Evolutionary conservation across 30 jellyfish, hydroid and myxozoan species (phyloP).

Genomic region (Phacellophora camtschatica): DNA sequence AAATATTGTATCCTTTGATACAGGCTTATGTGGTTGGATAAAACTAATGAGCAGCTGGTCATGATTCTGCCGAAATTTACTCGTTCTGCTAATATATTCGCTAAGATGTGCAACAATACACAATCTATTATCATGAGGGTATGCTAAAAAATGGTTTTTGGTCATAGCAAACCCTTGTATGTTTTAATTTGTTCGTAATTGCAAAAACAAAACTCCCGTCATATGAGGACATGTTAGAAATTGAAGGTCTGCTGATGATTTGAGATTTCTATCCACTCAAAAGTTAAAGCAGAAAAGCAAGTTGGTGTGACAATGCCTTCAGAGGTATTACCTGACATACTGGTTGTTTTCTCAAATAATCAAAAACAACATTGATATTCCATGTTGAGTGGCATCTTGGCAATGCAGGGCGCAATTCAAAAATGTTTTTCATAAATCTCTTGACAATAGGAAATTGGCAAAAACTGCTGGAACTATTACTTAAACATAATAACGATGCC

Average conservation of each 20-base stretch:
- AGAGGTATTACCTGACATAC: not conserved
- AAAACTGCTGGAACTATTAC: not conserved
- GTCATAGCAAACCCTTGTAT: constrained; percentile 23
- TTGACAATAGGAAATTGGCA: not conserved
- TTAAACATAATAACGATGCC: not conserved
- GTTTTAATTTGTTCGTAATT: constrained; percentile 14
- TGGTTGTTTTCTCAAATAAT: not conserved
- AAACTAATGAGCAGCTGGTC: constrained; percentile 22
- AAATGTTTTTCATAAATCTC: not conserved
- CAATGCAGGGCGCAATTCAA: not conserved
- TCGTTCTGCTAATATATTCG: constrained; percentile 1
- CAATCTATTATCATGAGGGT: constrained; percentile 5
- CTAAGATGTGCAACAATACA: constrained; percentile 32
- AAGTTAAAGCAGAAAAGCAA: constrained; percentile 1
- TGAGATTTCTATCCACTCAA: constrained; percentile 43
- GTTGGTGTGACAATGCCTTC: constrained; percentile 1
- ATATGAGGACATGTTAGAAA: constrained; percentile 6
- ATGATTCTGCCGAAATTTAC: constrained; percentile 1
- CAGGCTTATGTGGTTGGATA: constrained; percentile 39
- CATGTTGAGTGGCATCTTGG: not conserved
- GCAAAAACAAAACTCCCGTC: constrained; percentile 1
- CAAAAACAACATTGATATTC: not conserved
- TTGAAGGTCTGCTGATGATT: not conserved
- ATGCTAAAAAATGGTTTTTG: constrained; percentile 1
- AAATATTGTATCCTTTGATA: constrained; percentile 37